phyloP scores from a whole-genome alignment of 2,888 invertebrate genomes.

The Chrysotoxum bicinctum region DNA sequence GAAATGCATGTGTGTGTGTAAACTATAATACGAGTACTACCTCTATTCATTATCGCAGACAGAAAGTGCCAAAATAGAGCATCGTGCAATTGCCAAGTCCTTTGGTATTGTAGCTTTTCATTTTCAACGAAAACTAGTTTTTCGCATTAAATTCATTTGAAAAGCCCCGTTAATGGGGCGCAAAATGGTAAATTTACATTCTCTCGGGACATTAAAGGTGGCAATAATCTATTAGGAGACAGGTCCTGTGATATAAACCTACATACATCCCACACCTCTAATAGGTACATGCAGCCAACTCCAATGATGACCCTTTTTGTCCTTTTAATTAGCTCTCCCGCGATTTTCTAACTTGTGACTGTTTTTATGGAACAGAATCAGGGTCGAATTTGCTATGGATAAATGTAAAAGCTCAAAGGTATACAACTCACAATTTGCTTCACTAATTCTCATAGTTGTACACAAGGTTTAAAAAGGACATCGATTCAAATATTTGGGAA shows the following conservation, averaged over 20 bases:
- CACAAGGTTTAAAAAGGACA: background rate
- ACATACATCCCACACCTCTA: background rate
- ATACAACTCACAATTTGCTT: too few relatives aligned
- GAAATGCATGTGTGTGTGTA: background rate
- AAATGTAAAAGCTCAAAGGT: background rate
- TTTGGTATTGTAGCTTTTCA: slow-evolving; percentile 15
- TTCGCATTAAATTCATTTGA: slow-evolving; percentile 50
- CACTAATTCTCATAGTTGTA: too few relatives aligned
- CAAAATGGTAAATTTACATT: slow-evolving; percentile 50
- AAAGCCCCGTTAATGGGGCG: slow-evolving; percentile 48
- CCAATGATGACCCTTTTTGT: background rate
- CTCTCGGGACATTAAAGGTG: slow-evolving; percentile 19
- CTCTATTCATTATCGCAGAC: slow-evolving; percentile 47
- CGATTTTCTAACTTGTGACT: background rate
- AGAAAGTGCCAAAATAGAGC: slow-evolving; percentile 11
- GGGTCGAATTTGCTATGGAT: background rate
- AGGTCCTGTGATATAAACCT: background rate
- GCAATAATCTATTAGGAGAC: slow-evolving; percentile 50
- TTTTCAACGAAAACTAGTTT: slow-evolving; percentile 41
- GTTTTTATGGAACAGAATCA: background rate
- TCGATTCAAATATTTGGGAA: too few relatives aligned
- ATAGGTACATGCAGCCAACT: background rate
- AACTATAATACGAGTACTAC: background rate
- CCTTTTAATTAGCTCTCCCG: slow-evolving; percentile 3
- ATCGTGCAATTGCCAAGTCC: slow-evolving; percentile 1